A percentile compares a stretch with the other conserved stretches of the same genome.
These are phyloP conservation scores for Orthosia incerta DNA, from an alignment of 2,888 invertebrate species.

Conservation along the genomic window DNA sequence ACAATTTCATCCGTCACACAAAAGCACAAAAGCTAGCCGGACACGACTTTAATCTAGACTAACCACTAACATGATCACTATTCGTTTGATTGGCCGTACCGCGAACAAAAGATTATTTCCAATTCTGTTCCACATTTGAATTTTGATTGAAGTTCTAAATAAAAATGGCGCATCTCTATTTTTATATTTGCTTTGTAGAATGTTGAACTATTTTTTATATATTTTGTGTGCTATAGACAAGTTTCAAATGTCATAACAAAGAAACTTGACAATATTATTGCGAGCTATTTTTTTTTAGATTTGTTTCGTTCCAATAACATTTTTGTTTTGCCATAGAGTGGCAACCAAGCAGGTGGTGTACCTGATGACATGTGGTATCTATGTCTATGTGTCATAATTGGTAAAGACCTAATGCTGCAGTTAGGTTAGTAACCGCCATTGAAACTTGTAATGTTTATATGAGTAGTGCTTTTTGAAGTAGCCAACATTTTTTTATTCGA, in stretches of 20 bases:
- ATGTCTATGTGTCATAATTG: too few species aligned
- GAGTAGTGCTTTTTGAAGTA: too few species aligned
- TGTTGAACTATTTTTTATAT: too few species aligned
- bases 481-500: too few species aligned
- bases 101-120: conserved; percentile 35
- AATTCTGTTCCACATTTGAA: conserved; percentile 44
- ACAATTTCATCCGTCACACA: neutral
- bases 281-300: neutral
- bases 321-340: too few species aligned
- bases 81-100: conserved; percentile 35
- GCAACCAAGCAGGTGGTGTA: too few species aligned
- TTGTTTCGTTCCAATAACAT: neutral
- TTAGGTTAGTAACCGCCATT: too few species aligned
- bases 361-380: neutral
- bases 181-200: neutral
- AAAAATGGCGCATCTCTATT: conserved; percentile 6
- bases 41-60: conserved; percentile 24
- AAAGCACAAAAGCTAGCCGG: conserved; percentile 1
- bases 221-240: too few species aligned
- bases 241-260: too few species aligned
- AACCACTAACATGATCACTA: conserved; percentile 20
- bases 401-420: too few species aligned
- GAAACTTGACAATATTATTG: neutral
- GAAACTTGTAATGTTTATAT: too few species aligned
- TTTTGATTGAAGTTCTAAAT: conserved; percentile 42